Conservation (phyloP, 2,888 invertebrate species). For the Pecten maximus region DNA sequence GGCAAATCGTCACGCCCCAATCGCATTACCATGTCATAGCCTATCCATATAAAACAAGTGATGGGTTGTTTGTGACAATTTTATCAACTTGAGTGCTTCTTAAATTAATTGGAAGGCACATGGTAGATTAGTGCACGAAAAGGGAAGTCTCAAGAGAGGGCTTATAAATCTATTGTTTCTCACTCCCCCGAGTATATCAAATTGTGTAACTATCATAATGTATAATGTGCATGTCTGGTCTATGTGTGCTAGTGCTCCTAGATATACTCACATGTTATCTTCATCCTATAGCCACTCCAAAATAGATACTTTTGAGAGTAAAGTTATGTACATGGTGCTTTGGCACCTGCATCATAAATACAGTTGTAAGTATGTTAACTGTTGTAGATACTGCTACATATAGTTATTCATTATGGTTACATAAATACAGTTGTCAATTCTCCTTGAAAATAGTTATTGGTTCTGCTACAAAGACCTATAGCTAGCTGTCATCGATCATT, state of each 20-base stretch:
- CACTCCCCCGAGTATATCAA: not conserved
- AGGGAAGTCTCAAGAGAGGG: not conserved
- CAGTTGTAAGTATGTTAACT: too few species aligned
- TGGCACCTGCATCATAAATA: too few species aligned
- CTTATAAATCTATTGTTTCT: not conserved
- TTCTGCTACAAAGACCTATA: too few species aligned
- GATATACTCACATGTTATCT: not conserved
- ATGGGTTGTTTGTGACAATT: constrained; percentile 19
- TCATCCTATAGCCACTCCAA: not conserved
- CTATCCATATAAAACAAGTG: not conserved
- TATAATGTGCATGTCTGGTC: not conserved
- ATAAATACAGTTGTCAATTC: too few species aligned
- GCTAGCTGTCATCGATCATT: not conserved
- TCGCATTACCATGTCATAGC: not conserved
- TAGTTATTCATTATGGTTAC: too few species aligned
- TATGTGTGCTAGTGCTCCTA: not conserved
- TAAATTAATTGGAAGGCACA: constrained; percentile 26
- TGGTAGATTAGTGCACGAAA: not conserved
- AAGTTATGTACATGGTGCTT: too few species aligned
- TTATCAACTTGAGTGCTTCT: constrained; percentile 30
- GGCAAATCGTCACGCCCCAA: constrained; percentile 2
- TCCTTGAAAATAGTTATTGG: too few species aligned
- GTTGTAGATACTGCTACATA: too few species aligned
- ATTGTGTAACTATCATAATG: not conserved
- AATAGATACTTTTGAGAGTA: not conserved